Percentiles rank a stretch among this genome's conserved stretches.
Conservation (phyloP, 2,797 vertebrate genomes). For the Enteromius fasciolatus region DNA sequence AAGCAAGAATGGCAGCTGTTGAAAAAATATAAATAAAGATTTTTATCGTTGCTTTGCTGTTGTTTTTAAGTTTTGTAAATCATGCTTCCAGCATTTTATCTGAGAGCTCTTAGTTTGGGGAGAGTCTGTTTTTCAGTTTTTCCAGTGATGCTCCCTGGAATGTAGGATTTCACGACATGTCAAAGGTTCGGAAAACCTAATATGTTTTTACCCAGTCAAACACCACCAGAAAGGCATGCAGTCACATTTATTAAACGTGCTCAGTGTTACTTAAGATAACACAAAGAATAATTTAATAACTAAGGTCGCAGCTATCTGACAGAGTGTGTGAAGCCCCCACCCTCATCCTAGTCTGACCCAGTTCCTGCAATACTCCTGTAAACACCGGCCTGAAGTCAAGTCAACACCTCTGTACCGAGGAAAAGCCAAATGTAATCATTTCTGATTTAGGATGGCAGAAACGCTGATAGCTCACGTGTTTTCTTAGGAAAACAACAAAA, state of each 20-base stretch:
- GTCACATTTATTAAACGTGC: slow-evolving; percentile 51
- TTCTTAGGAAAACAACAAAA: slow-evolving; percentile 48
- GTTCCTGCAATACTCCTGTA: slow-evolving; percentile 59
- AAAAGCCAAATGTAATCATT: slow-evolving; percentile 44
- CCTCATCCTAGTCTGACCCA: slow-evolving; percentile 42
- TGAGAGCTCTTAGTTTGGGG: neutral
- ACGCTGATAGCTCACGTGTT: slow-evolving; percentile 45
- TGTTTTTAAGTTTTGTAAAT: neutral
- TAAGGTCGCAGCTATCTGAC: slow-evolving; percentile 37
- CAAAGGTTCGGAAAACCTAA: slow-evolving; percentile 34
- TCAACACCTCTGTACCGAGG: slow-evolving; percentile 39
- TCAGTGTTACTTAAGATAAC: slow-evolving; percentile 45
- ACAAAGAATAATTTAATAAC: slow-evolving; percentile 53
- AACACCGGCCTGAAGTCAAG: slow-evolving; percentile 48
- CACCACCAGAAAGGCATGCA: slow-evolving; percentile 30
- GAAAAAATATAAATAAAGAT: too few species aligned
- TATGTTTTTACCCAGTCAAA: slow-evolving; percentile 25
- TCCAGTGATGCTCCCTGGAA: slow-evolving; percentile 27
- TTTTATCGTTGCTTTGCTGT: too few species aligned
- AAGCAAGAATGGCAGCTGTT: neutral
- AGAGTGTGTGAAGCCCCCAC: slow-evolving; percentile 19
- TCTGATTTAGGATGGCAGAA: slow-evolving; percentile 46
- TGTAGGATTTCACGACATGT: slow-evolving; percentile 13
- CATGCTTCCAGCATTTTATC: neutral
- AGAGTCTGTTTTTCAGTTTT: slow-evolving; percentile 26